Evolutionary conservation across 2,797 vertebrate species (phyloP).

Genomic region (Arrhamphus sclerolepis): DNA sequence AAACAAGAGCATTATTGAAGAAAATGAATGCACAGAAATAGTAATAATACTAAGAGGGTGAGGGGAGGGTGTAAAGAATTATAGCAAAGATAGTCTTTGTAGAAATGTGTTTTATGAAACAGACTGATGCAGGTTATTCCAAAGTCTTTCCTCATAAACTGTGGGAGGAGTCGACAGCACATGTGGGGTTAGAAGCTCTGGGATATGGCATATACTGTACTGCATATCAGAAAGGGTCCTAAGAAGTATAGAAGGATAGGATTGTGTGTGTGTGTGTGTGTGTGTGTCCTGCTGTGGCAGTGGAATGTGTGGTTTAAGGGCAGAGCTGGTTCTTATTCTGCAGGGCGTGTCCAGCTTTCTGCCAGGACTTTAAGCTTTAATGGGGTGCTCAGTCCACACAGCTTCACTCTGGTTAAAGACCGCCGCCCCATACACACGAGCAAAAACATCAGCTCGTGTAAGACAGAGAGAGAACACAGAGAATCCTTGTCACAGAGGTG

Average conservation of each 20-base stretch:
- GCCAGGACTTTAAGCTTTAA: constrained; percentile 38
- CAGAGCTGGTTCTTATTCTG: constrained; percentile 43
- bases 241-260: no score
- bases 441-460: background rate
- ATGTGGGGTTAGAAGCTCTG: background rate
- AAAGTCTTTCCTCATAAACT: no score
- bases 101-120: no score
- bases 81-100: no score
- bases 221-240: constrained; percentile 1
- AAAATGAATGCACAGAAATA: background rate
- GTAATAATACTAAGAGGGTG: no score
- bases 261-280: no score
- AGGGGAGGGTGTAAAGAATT: no score
- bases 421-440: constrained; percentile 14
- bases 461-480: constrained; percentile 20
- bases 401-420: background rate
- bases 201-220: background rate
- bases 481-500: constrained; percentile 29
- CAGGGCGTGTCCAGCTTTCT: constrained; percentile 69
- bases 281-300: background rate
- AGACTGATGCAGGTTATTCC: no score
- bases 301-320: constrained; percentile 74
- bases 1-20: background rate
- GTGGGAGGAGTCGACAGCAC: background rate
- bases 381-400: no score